Evolutionary conservation across 1,140 invertebrate species (phyloP).

Genomic region (Drosophila tsacasi): DNA sequence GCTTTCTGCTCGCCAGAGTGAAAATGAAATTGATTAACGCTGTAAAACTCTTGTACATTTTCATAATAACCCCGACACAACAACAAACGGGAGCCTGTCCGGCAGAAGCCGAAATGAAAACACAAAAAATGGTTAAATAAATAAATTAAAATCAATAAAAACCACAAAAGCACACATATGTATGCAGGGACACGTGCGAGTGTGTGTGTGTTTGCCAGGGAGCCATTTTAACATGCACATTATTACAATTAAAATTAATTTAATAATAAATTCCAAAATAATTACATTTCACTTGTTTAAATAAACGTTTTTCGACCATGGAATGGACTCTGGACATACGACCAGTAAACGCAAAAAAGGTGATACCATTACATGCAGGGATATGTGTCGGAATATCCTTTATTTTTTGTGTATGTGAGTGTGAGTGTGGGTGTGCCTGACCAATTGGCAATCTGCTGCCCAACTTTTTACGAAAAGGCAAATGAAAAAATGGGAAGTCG

Average conservation of each 20-base stretch:
- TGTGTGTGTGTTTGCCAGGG: slow-evolving; percentile 23
- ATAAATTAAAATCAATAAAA: slow-evolving; percentile 83
- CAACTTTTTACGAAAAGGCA: slow-evolving; percentile 24
- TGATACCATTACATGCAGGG: slow-evolving; percentile 39
- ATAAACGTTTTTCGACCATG: slow-evolving; percentile 65
- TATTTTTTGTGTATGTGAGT: slow-evolving; percentile 6
- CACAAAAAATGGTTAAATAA: slow-evolving; percentile 68
- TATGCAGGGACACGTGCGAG: slow-evolving; percentile 1
- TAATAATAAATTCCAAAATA: slow-evolving; percentile 85
- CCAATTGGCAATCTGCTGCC: slow-evolving; percentile 63
- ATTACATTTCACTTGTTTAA: slow-evolving; percentile 84
- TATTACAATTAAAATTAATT: slow-evolving; percentile 85
- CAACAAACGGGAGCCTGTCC: not conserved
- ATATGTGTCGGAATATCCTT: slow-evolving; percentile 13
- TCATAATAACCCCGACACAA: slow-evolving; percentile 37
- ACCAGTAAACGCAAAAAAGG: slow-evolving; percentile 17
- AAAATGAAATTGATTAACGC: slow-evolving; percentile 76
- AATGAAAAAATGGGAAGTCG: slow-evolving; percentile 29
- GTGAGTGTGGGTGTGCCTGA: slow-evolving; percentile 12
- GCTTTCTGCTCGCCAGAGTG: slow-evolving; percentile 53
- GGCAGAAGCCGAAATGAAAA: slow-evolving; percentile 19
- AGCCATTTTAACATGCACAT: slow-evolving; percentile 78
- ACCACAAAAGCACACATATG: slow-evolving; percentile 50
- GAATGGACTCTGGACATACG: slow-evolving; percentile 21
- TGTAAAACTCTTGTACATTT: slow-evolving; percentile 52